Base-by-base conservation (phyloP, 92 coral and sea anemone genomes). In the Porites lobata region DNA sequence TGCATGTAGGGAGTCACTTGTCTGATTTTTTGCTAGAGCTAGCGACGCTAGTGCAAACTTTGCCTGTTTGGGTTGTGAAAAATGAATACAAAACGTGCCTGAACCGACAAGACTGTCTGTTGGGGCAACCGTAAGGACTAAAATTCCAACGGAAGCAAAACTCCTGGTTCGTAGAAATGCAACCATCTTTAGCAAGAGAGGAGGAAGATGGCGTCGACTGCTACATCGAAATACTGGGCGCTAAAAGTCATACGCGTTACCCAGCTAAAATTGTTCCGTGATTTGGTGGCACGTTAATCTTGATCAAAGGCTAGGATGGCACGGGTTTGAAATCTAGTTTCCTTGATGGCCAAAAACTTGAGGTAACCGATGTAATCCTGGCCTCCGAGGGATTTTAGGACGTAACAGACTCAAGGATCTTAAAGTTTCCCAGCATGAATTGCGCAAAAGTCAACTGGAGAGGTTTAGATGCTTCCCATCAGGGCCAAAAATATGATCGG, bases 161-260 rank as follows among this genome's bases (percentile, higher is more conserved):
- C 57, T 71, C 57, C 5, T 29, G 12, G 74, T 29, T 32, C 4
- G 74, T 22, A 38, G 29, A 71, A 53, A 6, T 15, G 54, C 76
- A 26, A 17, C 76, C 57, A 13, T 71, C 76, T 0, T 29, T 29
- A 38, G 8, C 17, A 11, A 3, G 76, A 12, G 29, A 14, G 17
- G 22, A 6, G 38, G 1, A 58, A 19, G 47, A 53, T 47, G 66
- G 68, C 15, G 20, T 26, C 66, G 52, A 76, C 80, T 18, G 80
- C 80, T 4, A 65, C 80, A 76, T 76, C 80, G n/a, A 75, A 75
- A 57, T 75, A 75, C 63, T 50, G 59, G 4, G 79, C 79, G 26
- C 79, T 75, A 8, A 76, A 32, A 32, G 52, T 65, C 12, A 76
- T 38, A 76, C 54, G 52, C 1, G n/a, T 53, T 4, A 64, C 65